Percentiles rank a stretch among this genome's conserved stretches.
These are phyloP conservation scores for Neomorphus geoffroyi DNA, from an alignment of 2,797 vertebrate species.

Conservation along the genomic window DNA sequence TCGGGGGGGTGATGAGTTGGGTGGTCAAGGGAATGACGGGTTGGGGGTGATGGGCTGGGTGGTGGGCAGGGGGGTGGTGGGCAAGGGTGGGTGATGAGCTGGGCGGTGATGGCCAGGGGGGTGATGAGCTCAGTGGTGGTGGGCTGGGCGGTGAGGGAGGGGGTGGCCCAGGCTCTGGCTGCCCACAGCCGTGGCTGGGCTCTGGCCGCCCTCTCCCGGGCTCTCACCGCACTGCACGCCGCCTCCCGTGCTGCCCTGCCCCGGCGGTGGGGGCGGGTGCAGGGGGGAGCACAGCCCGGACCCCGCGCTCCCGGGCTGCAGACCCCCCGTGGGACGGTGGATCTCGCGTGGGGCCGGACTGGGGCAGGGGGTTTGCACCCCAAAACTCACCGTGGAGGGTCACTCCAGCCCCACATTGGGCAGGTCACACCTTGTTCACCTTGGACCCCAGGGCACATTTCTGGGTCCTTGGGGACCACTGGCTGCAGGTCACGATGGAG, in stretches of 20 bases:
- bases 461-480: background rate
- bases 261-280: too few species aligned
- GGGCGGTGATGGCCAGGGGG: too few species aligned
- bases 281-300: too few species aligned
- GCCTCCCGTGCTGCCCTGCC: background rate
- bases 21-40: background rate
- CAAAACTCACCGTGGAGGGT: fast-evolving
- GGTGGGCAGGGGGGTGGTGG: too few species aligned
- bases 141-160: background rate
- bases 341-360: background rate
- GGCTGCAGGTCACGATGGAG: fast-evolving
- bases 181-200: background rate
- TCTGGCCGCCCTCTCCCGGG: conserved; percentile 47
- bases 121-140: too few species aligned
- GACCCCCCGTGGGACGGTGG: background rate
- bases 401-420: fast-evolving
- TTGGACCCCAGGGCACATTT: background rate
- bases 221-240: background rate
- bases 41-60: too few species aligned
- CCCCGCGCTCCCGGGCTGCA: background rate
- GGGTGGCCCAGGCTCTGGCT: background rate
- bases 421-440: fast-evolving
- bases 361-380: background rate
- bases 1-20: too few species aligned
- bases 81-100: background rate